Conservation (phyloP, 1,140 invertebrate genomes). For the Magallana angulata region DNA sequence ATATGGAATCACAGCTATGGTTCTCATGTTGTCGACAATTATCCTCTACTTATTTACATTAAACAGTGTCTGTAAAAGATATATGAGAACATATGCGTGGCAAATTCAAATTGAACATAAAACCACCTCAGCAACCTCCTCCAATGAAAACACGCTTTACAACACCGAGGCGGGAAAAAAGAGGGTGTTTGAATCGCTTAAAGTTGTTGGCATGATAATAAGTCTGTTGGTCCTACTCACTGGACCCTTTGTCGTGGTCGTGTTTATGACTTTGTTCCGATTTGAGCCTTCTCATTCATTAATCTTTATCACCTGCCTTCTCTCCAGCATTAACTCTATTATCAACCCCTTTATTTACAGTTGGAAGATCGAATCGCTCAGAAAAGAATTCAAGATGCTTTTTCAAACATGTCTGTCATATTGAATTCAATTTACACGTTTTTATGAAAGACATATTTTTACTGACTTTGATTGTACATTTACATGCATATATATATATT, state of each 20-base stretch:
- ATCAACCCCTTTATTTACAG: conserved; percentile 24
- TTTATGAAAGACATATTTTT: too few species aligned
- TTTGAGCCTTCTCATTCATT: not conserved
- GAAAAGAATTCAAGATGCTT: not conserved
- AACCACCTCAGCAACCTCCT: not conserved
- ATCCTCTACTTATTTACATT: not conserved
- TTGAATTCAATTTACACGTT: not conserved
- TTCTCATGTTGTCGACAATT: not conserved
- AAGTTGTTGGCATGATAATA: conserved; percentile 1
- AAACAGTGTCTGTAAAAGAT: conserved; percentile 9
- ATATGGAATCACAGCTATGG: not conserved
- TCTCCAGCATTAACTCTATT: not conserved
- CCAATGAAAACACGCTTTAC: not conserved
- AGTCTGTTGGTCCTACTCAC: not conserved
- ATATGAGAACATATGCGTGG: conserved; percentile 13
- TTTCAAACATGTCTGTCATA: not conserved
- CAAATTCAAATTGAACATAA: not conserved
- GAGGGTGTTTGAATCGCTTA: conserved; percentile 8
- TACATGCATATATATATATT: too few species aligned
- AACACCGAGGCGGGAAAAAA: not conserved
- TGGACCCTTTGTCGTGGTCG: not conserved
- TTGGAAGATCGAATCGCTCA: conserved; percentile 12
- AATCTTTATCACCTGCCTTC: not conserved
- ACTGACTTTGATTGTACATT: too few species aligned
- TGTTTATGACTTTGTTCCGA: not conserved